phyloP scores from a whole-genome alignment of 2,797 vertebrate genomes.

The Hylomyscus alleni region DNA sequence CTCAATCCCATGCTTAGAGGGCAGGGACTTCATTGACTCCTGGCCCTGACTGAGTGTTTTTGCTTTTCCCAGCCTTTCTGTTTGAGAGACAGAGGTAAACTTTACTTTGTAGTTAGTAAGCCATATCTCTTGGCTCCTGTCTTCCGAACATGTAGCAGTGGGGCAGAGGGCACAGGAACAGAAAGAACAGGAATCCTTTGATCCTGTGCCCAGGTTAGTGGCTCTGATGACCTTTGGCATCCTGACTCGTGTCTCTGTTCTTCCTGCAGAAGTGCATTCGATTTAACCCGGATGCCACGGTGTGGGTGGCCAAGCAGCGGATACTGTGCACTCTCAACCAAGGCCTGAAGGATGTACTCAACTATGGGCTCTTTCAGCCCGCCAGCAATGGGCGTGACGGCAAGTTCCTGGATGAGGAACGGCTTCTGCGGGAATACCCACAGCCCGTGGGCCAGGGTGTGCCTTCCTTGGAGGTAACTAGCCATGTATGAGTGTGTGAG shows the following conservation, averaged over 20 bases:
- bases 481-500: not conserved
- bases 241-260: not conserved
- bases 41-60: rapidly evolving
- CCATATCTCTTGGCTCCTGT: rapidly evolving
- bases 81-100: rapidly evolving
- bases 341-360: conserved; percentile 97
- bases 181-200: not conserved
- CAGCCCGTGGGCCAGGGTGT: conserved; percentile 94
- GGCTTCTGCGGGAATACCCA: conserved; percentile 94
- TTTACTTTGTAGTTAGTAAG: not conserved
- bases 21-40: not conserved
- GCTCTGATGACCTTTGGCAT: not conserved
- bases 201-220: not conserved
- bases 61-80: rapidly evolving
- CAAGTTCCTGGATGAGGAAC: conserved; percentile 97
- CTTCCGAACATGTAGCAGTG: not conserved
- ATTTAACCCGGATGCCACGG: conserved; percentile 94
- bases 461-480: conserved; percentile 94
- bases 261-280: conserved; percentile 95
- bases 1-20: no score
- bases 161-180: not conserved
- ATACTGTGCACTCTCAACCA: conserved; percentile 96
- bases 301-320: conserved; percentile 97
- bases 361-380: conserved; percentile 97
- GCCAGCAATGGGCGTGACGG: conserved; percentile 94